Conservation (phyloP, 2,888 invertebrate genomes). For the Erebia aethiops region DNA sequence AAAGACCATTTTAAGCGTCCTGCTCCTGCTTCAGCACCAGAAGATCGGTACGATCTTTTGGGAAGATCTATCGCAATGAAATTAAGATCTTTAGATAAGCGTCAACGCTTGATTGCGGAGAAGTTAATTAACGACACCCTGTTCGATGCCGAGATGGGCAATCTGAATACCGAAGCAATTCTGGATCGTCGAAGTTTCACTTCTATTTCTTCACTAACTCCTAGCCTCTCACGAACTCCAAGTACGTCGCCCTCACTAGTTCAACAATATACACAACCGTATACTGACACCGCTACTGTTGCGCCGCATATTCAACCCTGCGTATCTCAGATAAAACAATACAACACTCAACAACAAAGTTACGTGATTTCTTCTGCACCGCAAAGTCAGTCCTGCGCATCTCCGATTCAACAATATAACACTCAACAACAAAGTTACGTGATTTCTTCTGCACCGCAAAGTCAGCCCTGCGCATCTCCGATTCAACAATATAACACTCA, state of each 20-base stretch:
- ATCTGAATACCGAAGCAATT: conserved; percentile 2
- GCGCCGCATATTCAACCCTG: not conserved
- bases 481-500: no score
- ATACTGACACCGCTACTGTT: not conserved
- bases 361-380: not conserved
- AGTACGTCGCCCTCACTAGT: conserved; percentile 2
- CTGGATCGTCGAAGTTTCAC: conserved; percentile 2
- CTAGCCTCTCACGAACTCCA: conserved; percentile 1
- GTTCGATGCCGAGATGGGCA: conserved; percentile 2
- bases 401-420: no score
- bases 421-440: no score
- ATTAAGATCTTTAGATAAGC: no score
- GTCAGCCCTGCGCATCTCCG: no score
- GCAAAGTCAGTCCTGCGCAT: not conserved
- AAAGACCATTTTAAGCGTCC: not conserved
- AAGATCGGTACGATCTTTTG: not conserved
- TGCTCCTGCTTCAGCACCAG: not conserved
- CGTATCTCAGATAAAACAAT: no score
- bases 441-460: not conserved
- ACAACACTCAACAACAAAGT: no score
- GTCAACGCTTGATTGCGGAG: not conserved
- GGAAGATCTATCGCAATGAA: not conserved
- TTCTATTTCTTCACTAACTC: not conserved
- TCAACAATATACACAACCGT: conserved; percentile 3
- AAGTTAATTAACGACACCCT: not conserved